Evolutionary conservation across 2,888 invertebrate species (phyloP).

Genomic region (Heliconius hortense): DNA sequence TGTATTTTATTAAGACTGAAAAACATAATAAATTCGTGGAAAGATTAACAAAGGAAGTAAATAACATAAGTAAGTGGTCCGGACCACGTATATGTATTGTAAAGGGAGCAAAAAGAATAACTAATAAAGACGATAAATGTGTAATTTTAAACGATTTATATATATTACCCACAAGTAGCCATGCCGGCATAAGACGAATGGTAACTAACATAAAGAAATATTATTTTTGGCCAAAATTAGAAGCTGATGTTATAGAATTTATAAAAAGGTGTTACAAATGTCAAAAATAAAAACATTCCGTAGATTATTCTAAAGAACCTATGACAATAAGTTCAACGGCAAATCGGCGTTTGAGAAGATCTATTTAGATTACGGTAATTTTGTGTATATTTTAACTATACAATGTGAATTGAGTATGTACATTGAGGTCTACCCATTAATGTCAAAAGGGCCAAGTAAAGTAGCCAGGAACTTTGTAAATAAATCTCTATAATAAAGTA

Average conservation of each 20-base stretch:
- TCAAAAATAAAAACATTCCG: constrained; percentile 34
- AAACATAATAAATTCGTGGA: constrained; percentile 31
- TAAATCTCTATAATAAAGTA: too few species aligned
- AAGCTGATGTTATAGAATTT: constrained; percentile 34
- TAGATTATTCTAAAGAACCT: background rate
- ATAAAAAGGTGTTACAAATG: constrained; percentile 39
- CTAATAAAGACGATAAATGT: constrained; percentile 32
- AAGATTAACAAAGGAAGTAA: constrained; percentile 21
- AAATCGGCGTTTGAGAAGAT: background rate
- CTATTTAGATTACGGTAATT: too few species aligned
- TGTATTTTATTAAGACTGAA: constrained; percentile 28
- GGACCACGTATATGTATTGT: background rate
- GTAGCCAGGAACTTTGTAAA: too few species aligned
- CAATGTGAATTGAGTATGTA: too few species aligned
- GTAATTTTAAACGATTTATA: constrained; percentile 40
- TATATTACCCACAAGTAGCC: constrained; percentile 33
- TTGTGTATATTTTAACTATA: too few species aligned
- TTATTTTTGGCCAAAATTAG: constrained; percentile 22
- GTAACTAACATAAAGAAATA: background rate
- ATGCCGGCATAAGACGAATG: background rate
- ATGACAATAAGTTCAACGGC: constrained; percentile 1
- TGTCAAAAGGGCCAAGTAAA: too few species aligned
- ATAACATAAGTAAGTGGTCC: constrained; percentile 11
- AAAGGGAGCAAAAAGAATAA: constrained; percentile 34
- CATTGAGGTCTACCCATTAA: too few species aligned